A percentile compares a stretch with the other conserved stretches of the same genome.
phyloP scores from a whole-genome alignment of 2,888 invertebrate species.

The Thecophora atra region DNA sequence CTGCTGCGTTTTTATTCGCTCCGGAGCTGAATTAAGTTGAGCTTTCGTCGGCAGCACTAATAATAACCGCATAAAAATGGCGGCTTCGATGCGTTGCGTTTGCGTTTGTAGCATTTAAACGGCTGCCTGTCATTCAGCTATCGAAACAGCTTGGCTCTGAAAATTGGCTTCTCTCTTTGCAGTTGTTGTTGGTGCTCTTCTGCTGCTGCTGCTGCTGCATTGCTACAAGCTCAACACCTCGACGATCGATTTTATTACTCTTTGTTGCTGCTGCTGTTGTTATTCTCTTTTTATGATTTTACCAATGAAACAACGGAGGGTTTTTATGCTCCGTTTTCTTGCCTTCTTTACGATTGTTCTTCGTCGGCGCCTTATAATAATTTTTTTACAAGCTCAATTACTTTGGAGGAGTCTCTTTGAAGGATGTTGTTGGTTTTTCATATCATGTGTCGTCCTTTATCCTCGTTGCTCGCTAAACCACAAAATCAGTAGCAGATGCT shows the following conservation, averaged over 20 bases:
- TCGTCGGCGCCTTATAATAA: slow-evolving; percentile 10
- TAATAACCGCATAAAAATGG: slow-evolving; percentile 11
- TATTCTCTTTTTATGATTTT: no score
- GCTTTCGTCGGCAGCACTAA: background rate
- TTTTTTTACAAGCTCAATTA: slow-evolving; percentile 14
- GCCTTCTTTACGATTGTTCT: background rate
- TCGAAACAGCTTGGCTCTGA: background rate
- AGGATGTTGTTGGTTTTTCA: no score
- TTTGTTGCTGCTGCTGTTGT: slow-evolving; percentile 3
- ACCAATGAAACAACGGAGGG: no score
- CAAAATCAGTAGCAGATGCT: no score
- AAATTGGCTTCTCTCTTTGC: slow-evolving; percentile 1
- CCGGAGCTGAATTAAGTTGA: slow-evolving; percentile 1
- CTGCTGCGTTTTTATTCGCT: background rate
- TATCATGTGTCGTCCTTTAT: no score
- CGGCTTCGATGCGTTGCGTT: background rate
- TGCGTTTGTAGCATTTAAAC: background rate
- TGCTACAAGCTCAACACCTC: slow-evolving; percentile 21
- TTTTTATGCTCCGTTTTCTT: background rate
- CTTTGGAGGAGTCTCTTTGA: background rate
- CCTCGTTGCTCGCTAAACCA: no score
- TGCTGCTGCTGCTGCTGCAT: background rate
- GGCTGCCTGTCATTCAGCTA: background rate
- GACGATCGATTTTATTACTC: slow-evolving; percentile 13
- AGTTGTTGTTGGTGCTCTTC: background rate